phyloP scores from a whole-genome alignment of 2,888 invertebrate species.

The Watsonalla cultraria region DNA sequence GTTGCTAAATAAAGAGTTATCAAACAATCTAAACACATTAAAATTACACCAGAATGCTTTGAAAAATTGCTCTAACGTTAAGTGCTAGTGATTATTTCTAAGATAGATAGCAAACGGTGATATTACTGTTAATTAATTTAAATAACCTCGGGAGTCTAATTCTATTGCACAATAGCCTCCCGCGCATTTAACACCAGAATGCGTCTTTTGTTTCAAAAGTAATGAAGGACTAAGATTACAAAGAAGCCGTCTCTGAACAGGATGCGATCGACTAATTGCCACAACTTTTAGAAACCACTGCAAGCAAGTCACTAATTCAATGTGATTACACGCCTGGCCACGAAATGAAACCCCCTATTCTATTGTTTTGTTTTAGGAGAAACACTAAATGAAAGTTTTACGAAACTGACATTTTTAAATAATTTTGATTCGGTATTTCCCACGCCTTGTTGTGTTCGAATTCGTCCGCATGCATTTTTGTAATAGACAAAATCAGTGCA shows the following conservation, averaged over 20 bases:
- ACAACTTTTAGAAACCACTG: conserved; percentile 8
- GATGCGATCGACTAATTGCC: conserved; percentile 8
- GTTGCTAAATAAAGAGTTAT: neutral
- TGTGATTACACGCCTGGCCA: neutral
- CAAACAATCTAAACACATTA: conserved; percentile 2
- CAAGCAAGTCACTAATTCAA: conserved; percentile 4
- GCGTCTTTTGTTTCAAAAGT: conserved; percentile 32
- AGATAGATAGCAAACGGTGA: neutral
- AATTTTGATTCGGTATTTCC: too few relatives aligned
- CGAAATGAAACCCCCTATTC: neutral
- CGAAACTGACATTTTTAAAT: neutral
- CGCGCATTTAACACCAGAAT: conserved; percentile 25
- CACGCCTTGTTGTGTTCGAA: too few relatives aligned
- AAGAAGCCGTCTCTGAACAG: conserved; percentile 8
- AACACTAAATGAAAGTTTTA: neutral
- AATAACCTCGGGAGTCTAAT: conserved; percentile 38
- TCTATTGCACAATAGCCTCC: conserved; percentile 38
- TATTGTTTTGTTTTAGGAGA: neutral
- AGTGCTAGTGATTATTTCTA: neutral
- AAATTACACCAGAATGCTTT: neutral
- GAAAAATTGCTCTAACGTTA: neutral
- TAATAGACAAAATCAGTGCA: too few relatives aligned
- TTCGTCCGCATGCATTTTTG: too few relatives aligned
- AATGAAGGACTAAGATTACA: conserved; percentile 17
- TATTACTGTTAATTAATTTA: conserved; percentile 41